Conservation (phyloP, 30 jellyfish, hydroid and myxozoan species). For the Pelagia noctiluca region DNA sequence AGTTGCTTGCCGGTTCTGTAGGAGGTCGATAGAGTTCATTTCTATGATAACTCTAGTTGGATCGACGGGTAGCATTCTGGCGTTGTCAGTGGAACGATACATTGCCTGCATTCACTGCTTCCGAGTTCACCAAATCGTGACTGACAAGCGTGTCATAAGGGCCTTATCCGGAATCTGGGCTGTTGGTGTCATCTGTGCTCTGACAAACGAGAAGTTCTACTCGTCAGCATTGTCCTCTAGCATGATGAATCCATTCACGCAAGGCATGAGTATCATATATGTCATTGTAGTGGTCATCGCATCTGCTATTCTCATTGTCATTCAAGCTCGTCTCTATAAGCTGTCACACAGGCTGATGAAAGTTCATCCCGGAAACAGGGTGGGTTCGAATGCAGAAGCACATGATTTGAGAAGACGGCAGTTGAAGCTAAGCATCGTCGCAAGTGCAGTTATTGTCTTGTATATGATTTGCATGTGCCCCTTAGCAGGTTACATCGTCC, state of each 20-base stretch:
- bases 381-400: background rate
- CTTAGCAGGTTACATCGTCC: background rate
- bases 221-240: background rate
- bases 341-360: background rate
- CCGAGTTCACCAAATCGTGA: background rate
- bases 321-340: too few relatives aligned
- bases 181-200: background rate
- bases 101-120: background rate
- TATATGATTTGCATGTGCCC: background rate
- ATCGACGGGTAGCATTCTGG: background rate
- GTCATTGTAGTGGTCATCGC: background rate
- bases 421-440: background rate
- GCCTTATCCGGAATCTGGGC: background rate
- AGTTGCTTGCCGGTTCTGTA: background rate
- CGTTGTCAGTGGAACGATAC: too few relatives aligned
- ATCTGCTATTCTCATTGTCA: background rate
- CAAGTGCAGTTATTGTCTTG: background rate
- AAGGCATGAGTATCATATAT: background rate
- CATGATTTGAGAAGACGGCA: background rate
- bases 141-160: background rate
- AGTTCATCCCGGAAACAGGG: background rate
- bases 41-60: background rate
- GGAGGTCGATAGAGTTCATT: background rate
- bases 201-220: background rate
- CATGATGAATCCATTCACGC: background rate